Percentiles rank a stretch among this genome's conserved stretches.
Evolutionary conservation across 1,140 invertebrate genomes (phyloP).

Genomic region (Lutraria rhynchaena): DNA sequence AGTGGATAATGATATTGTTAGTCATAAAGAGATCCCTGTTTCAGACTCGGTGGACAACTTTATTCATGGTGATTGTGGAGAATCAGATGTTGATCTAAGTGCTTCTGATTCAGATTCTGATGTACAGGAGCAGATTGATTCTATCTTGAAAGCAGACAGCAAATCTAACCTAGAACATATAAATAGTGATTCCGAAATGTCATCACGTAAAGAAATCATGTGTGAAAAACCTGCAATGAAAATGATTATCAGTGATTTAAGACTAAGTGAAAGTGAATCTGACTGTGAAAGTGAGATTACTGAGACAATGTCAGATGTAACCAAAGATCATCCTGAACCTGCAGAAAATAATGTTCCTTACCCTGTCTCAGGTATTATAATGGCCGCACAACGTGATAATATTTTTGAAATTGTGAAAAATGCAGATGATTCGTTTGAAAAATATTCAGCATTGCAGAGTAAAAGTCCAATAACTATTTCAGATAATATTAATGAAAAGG

Average conservation of each 20-base stretch:
- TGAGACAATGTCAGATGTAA: too few species aligned
- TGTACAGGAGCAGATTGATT: conserved; percentile 35
- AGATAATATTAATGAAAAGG: too few species aligned
- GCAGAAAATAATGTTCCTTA: not conserved
- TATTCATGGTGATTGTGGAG: conserved; percentile 1
- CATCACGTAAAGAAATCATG: not conserved
- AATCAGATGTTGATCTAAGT: conserved; percentile 29
- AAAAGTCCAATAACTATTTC: too few species aligned
- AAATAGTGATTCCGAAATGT: not conserved
- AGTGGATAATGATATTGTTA: not conserved
- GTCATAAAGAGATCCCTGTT: not conserved
- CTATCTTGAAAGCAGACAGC: conserved; percentile 4
- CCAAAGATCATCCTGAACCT: not conserved
- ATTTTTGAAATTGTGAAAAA: too few species aligned
- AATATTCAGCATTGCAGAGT: too few species aligned
- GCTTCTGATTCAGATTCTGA: conserved; percentile 35
- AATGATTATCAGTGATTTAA: conserved; percentile 29
- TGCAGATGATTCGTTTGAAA: too few species aligned
- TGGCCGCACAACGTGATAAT: too few species aligned
- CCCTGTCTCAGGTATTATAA: too few species aligned
- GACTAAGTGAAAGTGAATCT: conserved; percentile 28
- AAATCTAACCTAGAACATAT: not conserved
- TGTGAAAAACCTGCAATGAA: not conserved
- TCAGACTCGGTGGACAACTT: not conserved
- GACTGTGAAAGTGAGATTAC: not conserved